Evolutionary conservation across 2,888 invertebrate species (phyloP), one percentile per base, ranked within the genome.

Genomic region (Junonia oenone): DNA sequence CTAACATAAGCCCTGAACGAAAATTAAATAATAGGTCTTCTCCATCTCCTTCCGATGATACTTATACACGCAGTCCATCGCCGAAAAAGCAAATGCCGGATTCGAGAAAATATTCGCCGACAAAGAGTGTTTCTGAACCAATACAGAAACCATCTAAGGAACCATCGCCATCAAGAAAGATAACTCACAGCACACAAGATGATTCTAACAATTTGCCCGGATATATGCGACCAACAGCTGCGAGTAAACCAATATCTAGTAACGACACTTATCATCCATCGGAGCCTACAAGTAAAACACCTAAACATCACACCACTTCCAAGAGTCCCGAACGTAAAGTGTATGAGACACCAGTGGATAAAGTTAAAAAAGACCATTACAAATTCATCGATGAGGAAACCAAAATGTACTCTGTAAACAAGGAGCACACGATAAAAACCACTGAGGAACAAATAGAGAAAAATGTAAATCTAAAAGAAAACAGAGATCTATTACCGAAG

Each of bases 351-450:
- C 48, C 40, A 9, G 46, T 66, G 0, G 68, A 61, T 13, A 73
- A 72, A 60, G 46, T 73, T 3, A 75, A 73, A 56, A 72, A 83
- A 64, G 80, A 86, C 51, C 79, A 85, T 58, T 82, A 83, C 51
- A 82, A 73, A 62, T 85, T 85, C 58, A 75, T 87, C 46, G 84
- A 85, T 37, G 87, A 85, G 66, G 86, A 88, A 76, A 85, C 83
- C 33, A 87, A 87, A 72, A 75, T 76, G 72, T 81, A 80, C 50
- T 73, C 76, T 22, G 73, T 67, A 8, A 68, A 76, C 46, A 70
- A 67, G 58, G 65, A 65, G 54, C 61, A 72, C 15, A 56, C 51
- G 22, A 55, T 57, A 37, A 62, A 56, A 29, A 55, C 33, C 8
- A 13, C 1, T n/a, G 13, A 22, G 17, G 31, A 33, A 14, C 22